Percentiles rank a stretch among this genome's conserved stretches.
These are phyloP conservation scores for Germaria angustata DNA, from an alignment of 2,888 invertebrate genomes.

Conservation along the genomic window DNA sequence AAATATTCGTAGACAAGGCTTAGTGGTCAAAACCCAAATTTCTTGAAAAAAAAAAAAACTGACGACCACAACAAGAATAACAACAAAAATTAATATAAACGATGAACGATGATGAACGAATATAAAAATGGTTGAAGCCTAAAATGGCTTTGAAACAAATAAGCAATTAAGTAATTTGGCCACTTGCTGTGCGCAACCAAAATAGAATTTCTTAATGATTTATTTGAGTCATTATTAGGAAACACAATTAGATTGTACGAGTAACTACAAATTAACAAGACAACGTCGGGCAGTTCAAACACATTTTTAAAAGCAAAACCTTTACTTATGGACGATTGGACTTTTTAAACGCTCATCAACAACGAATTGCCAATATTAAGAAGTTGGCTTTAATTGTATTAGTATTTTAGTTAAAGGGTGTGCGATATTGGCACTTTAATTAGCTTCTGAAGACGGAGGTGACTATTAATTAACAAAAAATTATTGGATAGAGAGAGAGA, in stretches of 20 bases:
- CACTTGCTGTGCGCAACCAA: not conserved
- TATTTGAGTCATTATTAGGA: constrained; percentile 11
- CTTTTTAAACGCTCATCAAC: not conserved
- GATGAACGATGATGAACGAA: not conserved
- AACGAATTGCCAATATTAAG: not conserved
- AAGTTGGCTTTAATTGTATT: not conserved
- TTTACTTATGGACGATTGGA: not conserved
- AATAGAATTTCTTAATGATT: not conserved
- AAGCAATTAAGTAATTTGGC: constrained; percentile 9
- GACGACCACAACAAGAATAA: not conserved
- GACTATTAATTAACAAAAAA: no score
- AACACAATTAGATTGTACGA: not conserved
- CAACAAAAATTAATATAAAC: not conserved
- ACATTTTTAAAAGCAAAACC: not conserved
- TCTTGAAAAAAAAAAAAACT: not conserved
- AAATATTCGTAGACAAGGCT: not conserved
- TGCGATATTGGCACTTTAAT: not conserved
- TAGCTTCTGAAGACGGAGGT: no score
- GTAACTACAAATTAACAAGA: not conserved
- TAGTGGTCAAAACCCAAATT: no score
- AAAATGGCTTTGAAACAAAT: constrained; percentile 4
- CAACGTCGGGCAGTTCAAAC: not conserved
- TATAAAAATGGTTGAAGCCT: not conserved
- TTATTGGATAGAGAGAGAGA: no score
- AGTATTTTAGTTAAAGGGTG: not conserved